Base-by-base conservation (phyloP, 2,888 invertebrate genomes). In the Pristionchus japonicus region DNA sequence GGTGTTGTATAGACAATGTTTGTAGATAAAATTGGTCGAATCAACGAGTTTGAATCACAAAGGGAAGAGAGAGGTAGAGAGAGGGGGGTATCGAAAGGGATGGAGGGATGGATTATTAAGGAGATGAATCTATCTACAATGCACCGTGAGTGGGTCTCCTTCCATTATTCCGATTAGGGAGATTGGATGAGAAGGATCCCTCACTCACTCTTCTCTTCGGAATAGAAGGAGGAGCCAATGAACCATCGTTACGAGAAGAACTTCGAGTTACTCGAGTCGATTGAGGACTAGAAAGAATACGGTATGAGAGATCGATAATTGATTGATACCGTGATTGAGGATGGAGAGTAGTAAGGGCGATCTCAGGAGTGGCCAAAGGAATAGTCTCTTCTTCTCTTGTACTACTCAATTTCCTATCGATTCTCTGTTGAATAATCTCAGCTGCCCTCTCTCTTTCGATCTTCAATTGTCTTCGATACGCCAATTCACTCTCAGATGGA, bases 401-500 rank as follows among this genome's bases (percentile, higher is more conserved):
- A 27, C 34, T n/a, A 34, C 34, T 15, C 74, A n/a, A 31, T 82
- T 49, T 82, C 40, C 82, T 82, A 20, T 52, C 52, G 17, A 52
- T 20, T 49, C 82, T 82, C n/a, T 82, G 17, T 67, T 67, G 34
- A 67, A 31, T 67, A 6, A 49, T 49, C 49, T 82, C 82, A 37
- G 37, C 23, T 11, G n/a, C 40, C 27, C 52, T 47, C 20, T 52
- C 31, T 31, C 34, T 49, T 31, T 82, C 82, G 2, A 82, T 49
- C 31, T 47, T 40, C 31, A 82, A 15, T 31, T 82, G 47, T 82
- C 52, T 9, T 49, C 31, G 15, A 31, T 82, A 82, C n/a, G 31
- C 23, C 82, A 82, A 49, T 82, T 82, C 82, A 82, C 82, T 82
- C 82, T 49, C 47, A 11, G 82, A 82, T 13, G 47, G 47, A 27